These are phyloP conservation scores for Tympanuchus pallidicinctus DNA, from an alignment of 2,113 vertebrate genomes.

Conservation along the genomic window DNA sequence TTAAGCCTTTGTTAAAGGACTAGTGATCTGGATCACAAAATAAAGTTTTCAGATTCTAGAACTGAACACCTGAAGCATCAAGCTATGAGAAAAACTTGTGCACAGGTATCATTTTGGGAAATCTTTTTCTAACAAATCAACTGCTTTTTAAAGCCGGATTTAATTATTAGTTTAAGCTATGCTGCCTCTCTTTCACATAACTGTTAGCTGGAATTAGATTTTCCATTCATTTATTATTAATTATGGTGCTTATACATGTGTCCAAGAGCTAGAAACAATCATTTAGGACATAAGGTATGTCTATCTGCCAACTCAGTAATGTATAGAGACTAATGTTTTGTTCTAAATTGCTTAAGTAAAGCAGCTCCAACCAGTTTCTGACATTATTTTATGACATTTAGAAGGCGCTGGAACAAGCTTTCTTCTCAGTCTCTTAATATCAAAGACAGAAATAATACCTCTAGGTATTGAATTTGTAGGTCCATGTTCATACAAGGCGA, in stretches of 20 bases:
- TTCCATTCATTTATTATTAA: neutral
- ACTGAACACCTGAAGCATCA: neutral
- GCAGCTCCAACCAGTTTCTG: neutral
- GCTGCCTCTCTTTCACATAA: neutral
- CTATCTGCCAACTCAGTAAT: neutral
- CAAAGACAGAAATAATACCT: neutral
- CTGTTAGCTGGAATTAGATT: neutral
- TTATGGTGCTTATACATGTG: neutral
- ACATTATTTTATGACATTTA: neutral
- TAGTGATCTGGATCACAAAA: neutral
- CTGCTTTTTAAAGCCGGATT: neutral
- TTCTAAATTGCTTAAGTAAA: neutral
- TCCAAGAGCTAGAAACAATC: neutral
- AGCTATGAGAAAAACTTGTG: neutral
- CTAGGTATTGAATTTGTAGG: neutral
- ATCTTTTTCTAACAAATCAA: neutral
- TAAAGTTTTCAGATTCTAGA: neutral
- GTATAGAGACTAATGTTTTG: neutral
- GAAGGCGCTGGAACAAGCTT: neutral
- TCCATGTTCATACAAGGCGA: neutral
- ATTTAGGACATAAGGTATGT: neutral
- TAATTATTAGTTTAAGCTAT: neutral
- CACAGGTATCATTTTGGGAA: neutral
- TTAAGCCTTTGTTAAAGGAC: neutral
- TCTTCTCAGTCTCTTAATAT: neutral